Evolutionary conservation across 2,888 invertebrate species (phyloP).

Genomic region (Halictus quadricinctus): DNA sequence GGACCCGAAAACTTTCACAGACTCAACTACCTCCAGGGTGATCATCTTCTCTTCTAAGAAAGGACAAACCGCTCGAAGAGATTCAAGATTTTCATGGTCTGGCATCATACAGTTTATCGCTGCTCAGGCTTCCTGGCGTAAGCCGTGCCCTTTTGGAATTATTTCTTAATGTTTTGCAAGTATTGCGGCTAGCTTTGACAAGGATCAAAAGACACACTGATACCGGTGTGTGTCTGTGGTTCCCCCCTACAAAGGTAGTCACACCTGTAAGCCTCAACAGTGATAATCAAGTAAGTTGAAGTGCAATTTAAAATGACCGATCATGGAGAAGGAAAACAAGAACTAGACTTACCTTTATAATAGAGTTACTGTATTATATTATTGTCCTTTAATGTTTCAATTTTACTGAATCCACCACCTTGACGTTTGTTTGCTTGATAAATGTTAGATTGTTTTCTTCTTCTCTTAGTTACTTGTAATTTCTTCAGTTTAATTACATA

Average conservation of each 20-base stretch:
- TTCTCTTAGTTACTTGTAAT: slow-evolving; percentile 59
- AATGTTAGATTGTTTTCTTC: slow-evolving; percentile 40
- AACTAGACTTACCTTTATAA: slow-evolving; percentile 67
- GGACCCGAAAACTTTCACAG: slow-evolving; percentile 77
- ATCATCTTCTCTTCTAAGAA: slow-evolving; percentile 79
- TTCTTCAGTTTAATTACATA: slow-evolving; percentile 59
- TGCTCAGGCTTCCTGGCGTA: neutral
- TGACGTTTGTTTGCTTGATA: slow-evolving; percentile 58
- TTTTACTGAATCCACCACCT: slow-evolving; percentile 75
- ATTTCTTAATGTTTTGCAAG: neutral
- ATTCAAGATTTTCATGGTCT: neutral
- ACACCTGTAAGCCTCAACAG: neutral
- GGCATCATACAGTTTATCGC: neutral
- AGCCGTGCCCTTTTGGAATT: neutral
- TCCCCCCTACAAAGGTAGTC: neutral
- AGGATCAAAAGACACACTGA: neutral
- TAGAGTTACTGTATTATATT: slow-evolving; percentile 71
- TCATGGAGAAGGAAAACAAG: slow-evolving; percentile 5
- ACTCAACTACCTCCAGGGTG: slow-evolving; percentile 78
- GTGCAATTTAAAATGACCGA: neutral
- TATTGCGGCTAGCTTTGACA: neutral
- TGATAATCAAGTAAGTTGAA: neutral
- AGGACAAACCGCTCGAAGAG: neutral
- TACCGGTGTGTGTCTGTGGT: neutral
- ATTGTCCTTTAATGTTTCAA: slow-evolving; percentile 74